Percentiles rank a stretch among this genome's conserved stretches.
phyloP scores from a whole-genome alignment of 2,113 vertebrate species.

The Xiphophorus couchianus region DNA sequence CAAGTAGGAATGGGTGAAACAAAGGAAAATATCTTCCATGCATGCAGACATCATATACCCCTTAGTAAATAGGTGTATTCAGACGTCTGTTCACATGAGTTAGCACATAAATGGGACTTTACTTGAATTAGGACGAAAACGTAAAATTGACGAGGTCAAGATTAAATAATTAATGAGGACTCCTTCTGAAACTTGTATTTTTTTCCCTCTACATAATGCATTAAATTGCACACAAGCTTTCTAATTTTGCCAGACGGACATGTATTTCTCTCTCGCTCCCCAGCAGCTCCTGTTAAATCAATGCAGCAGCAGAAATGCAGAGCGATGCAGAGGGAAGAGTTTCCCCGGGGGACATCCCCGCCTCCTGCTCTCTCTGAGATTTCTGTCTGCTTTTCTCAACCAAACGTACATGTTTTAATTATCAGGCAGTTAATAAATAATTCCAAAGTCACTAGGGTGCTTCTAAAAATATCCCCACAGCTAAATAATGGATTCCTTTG shows the following conservation, averaged over 20 bases:
- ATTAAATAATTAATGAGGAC: constrained; percentile 53
- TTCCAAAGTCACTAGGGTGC: constrained; percentile 70
- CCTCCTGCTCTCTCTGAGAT: constrained; percentile 54
- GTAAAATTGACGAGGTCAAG: constrained; percentile 39
- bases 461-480: constrained; percentile 70
- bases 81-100: constrained; percentile 14
- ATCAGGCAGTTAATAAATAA: constrained; percentile 76
- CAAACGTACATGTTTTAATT: constrained; percentile 77
- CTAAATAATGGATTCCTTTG: constrained; percentile 73
- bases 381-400: constrained; percentile 63
- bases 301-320: constrained; percentile 58
- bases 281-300: constrained; percentile 41
- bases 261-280: constrained; percentile 28
- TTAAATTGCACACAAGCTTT: background rate
- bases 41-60: background rate
- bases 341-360: constrained; percentile 57
- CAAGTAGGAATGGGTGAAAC: background rate
- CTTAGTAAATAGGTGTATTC: background rate
- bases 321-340: constrained; percentile 33
- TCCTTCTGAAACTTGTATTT: constrained; percentile 23
- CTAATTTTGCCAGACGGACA: constrained; percentile 21
- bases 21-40: background rate
- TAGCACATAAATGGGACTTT: no score
- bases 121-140: constrained; percentile 33
- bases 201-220: constrained; percentile 6